A percentile compares a stretch with the other conserved stretches of the same genome.
phyloP scores from a whole-genome alignment of 2,113 vertebrate species.

The Heteronetta atricapilla region DNA sequence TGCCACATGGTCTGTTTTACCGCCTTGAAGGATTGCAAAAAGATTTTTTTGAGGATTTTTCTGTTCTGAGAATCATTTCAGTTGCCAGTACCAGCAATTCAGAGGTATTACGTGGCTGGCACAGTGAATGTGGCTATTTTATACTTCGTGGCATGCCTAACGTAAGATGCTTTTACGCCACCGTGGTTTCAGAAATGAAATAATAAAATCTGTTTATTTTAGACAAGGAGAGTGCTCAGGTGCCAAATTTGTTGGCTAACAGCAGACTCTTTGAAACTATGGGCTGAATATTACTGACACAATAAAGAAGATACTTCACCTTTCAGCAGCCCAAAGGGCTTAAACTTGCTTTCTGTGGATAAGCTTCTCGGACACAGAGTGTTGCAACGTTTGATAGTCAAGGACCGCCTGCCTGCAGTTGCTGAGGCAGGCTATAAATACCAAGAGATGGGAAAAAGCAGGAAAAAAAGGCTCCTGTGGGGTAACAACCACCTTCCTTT shows the following conservation, averaged over 20 bases:
- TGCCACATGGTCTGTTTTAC: background rate
- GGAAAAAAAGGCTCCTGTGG: background rate
- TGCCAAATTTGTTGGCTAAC: background rate
- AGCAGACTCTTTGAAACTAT: background rate
- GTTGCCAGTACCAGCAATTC: background rate
- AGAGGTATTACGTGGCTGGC: background rate
- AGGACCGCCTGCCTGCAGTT: background rate
- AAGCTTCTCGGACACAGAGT: background rate
- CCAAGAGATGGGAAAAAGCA: background rate
- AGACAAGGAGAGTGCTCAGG: background rate
- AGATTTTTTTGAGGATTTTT: background rate
- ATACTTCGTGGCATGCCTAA: background rate
- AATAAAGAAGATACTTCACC: background rate
- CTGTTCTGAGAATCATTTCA: background rate
- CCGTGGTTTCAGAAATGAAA: background rate
- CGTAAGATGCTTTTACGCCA: background rate
- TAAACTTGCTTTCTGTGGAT: background rate
- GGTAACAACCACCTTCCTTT: background rate
- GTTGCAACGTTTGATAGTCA: background rate
- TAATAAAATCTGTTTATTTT: background rate
- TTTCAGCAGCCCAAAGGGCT: background rate
- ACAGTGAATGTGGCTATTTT: rapidly evolving
- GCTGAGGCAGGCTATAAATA: background rate
- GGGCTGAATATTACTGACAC: background rate
- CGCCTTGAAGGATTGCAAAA: background rate